Evolutionary conservation across 2,888 invertebrate genomes (phyloP).

Genomic region (Hydraecia micacea): DNA sequence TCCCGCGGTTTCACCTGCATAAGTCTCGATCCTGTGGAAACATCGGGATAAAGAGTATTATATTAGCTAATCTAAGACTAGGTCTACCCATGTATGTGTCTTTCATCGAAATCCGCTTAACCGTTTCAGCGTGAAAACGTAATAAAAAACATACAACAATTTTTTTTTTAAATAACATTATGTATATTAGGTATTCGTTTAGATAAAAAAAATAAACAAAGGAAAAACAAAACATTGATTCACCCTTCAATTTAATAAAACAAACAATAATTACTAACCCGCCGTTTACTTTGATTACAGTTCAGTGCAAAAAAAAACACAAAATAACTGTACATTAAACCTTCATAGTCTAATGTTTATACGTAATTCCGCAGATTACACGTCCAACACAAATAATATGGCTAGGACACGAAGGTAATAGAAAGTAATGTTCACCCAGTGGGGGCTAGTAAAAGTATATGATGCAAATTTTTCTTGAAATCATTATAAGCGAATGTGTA

Average conservation of each 20-base stretch:
- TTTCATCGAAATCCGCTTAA: not conserved
- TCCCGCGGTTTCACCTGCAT: too few species aligned
- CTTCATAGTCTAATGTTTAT: slow-evolving; percentile 48
- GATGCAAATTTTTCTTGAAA: slow-evolving; percentile 38
- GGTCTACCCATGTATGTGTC: not conserved
- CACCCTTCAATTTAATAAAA: not conserved
- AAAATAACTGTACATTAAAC: slow-evolving; percentile 41
- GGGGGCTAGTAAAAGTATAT: slow-evolving; percentile 53
- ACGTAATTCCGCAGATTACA: slow-evolving; percentile 60
- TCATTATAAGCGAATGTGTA: slow-evolving; percentile 16
- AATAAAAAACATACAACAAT: not conserved
- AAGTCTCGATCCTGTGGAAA: too few species aligned
- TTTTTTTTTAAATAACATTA: too few species aligned
- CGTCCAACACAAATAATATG: slow-evolving; percentile 58
- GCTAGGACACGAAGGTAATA: slow-evolving; percentile 62
- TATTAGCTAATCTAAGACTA: too few species aligned
- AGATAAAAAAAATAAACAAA: not conserved
- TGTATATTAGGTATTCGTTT: too few species aligned
- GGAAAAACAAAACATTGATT: not conserved
- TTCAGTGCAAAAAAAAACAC: slow-evolving; percentile 40
- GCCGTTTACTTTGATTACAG: slow-evolving; percentile 45
- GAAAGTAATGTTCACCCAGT: slow-evolving; percentile 58
- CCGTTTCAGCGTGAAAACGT: not conserved
- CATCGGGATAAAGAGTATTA: too few species aligned
- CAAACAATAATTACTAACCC: slow-evolving; percentile 21